Evolutionary conservation across 37 sponge, comb jelly and placozoan species (phyloP), one percentile per base, ranked within the genome.

Genomic region (Geodia barretti): DNA sequence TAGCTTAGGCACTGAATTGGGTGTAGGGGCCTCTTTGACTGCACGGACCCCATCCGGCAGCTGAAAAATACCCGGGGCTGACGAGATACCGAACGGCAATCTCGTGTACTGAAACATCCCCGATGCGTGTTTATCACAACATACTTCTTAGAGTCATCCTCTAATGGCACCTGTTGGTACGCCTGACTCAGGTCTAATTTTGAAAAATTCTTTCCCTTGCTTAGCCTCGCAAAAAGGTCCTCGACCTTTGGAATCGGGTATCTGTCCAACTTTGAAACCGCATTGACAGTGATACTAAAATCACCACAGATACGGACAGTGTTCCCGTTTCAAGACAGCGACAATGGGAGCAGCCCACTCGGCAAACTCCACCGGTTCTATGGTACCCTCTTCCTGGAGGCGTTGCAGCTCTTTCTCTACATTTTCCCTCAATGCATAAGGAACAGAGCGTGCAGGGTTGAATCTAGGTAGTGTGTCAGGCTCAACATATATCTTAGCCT

Each of bases 11-110:
- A 79, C 81, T 68, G 67, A 68, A 28, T 24, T 68, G 67, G 74
- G 83, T n/a, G 25, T 25, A n/a, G 73, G 81, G 24, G 81, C 81
- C n/a, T 71, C 73, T 40, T 62, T 34, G 17, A 82, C 38, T 62
- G 83, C 83, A 32, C 35, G 59, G 14, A 82, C 74, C 61, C 72
- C 71, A 28, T 80, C 81, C 25, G 62, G 62, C n/a, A 60, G 21
- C 23, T 71, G 81, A 41, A 82, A 82, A 62, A 82, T 73, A 21
- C 64, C 82, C 34, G 73, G 82, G 32, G 74, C 82, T 30, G 82
- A 82, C n/a, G 82, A 60, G 32, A 82, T 64, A 33, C 82, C 82
- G 42, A 82, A 73, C 29, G 73, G 82, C 1, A 82, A 34, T 35
- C 82, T 60, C 19, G 43, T 39, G 43, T 73, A 62, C 37, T 62